These are phyloP conservation scores for Cardiocondyla obscurior DNA, from an alignment of 1,140 invertebrate species.

Conservation along the genomic window DNA sequence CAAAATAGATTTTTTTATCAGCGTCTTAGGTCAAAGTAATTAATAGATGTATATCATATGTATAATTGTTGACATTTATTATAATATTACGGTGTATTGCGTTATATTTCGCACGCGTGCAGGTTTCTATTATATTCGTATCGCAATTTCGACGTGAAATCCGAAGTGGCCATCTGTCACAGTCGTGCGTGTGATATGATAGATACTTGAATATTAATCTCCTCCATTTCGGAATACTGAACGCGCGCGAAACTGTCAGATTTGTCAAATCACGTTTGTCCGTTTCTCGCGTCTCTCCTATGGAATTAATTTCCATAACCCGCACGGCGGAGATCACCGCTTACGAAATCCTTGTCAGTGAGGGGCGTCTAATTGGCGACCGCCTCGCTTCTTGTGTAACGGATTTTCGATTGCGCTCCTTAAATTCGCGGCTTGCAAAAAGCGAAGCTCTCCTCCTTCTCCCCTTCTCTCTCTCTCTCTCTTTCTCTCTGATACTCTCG, in stretches of 20 bases:
- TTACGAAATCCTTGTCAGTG: constrained; percentile 14
- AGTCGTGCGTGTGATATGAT: background rate
- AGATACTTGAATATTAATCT: constrained; percentile 28
- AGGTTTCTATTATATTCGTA: constrained; percentile 22
- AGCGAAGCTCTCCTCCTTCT: background rate
- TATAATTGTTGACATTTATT: background rate
- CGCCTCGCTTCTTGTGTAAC: constrained; percentile 10
- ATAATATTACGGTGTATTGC: background rate
- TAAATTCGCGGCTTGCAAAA: constrained; percentile 35
- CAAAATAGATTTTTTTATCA: background rate
- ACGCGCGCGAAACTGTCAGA: constrained; percentile 23
- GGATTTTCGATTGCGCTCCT: constrained; percentile 32
- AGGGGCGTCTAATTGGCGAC: constrained; percentile 20
- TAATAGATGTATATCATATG: background rate
- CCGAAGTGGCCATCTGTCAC: constrained; percentile 27
- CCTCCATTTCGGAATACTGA: background rate
- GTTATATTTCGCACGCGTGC: background rate
- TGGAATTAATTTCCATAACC: constrained; percentile 33
- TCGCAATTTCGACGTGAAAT: constrained; percentile 2
- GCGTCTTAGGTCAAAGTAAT: no score
- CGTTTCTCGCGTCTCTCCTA: constrained; percentile 13
- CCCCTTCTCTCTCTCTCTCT: background rate
- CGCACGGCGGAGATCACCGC: background rate
- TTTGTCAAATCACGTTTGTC: constrained; percentile 36
- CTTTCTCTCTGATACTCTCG: background rate